These are phyloP conservation scores for Peromyscus polionotus DNA, from an alignment of 2,113 vertebrate species.

Conservation along the genomic window DNA sequence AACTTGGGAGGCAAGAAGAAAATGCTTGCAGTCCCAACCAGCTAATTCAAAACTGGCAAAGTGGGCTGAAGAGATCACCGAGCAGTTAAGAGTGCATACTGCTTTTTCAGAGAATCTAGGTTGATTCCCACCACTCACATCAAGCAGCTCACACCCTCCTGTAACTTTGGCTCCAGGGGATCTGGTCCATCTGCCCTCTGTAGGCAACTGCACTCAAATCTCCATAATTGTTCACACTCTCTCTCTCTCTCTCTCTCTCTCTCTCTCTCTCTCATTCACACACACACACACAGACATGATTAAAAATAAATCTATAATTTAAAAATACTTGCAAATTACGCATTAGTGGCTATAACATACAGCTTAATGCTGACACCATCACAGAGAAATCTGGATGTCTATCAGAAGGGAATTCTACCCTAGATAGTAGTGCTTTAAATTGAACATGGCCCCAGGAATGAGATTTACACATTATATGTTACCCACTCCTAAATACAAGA, in stretches of 20 bases:
- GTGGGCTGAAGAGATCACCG: not conserved
- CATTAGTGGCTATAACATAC: not conserved
- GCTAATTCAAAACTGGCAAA: not conserved
- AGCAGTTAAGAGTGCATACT: too few species aligned
- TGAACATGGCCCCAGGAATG: not conserved
- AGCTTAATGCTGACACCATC: not conserved
- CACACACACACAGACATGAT: not conserved
- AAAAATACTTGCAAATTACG: not conserved
- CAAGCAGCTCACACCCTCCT: too few species aligned
- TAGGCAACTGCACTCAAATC: not conserved
- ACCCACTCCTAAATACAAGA: not conserved
- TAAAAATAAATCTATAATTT: not conserved
- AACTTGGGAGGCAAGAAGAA: not conserved
- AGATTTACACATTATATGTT: not conserved
- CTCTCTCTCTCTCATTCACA: too few species aligned
- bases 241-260: too few species aligned
- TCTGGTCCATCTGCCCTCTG: not conserved
- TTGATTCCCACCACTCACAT: too few species aligned
- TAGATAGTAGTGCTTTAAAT: not conserved
- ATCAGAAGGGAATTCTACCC: not conserved
- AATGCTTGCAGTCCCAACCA: not conserved
- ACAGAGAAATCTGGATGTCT: not conserved
- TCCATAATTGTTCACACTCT: not conserved
- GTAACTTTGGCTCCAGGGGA: not conserved
- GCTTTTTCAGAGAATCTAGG: too few species aligned